A percentile compares a stretch with the other conserved stretches of the same genome.
phyloP scores from a whole-genome alignment of 1,140 invertebrate species.

The Dufourea novaeangliae region DNA sequence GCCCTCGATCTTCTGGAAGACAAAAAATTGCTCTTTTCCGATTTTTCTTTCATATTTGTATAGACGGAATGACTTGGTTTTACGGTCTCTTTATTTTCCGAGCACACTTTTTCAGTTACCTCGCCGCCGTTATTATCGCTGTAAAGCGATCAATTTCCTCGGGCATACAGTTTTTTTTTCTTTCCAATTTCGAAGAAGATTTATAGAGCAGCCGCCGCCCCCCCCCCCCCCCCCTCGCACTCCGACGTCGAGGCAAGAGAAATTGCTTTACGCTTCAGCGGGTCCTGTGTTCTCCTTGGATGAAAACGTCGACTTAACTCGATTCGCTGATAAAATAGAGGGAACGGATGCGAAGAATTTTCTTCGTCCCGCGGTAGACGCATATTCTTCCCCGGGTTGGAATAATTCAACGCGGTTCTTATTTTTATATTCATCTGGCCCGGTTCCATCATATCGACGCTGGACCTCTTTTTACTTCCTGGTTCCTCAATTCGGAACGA shows the following conservation, averaged over 20 bases:
- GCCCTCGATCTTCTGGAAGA: too few species aligned
- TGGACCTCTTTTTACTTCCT: too few species aligned
- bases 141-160: neutral
- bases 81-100: neutral
- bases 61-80: too few species aligned
- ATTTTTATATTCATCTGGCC: constrained; percentile 1
- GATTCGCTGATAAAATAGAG: neutral
- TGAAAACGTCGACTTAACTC: neutral
- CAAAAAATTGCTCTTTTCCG: too few species aligned
- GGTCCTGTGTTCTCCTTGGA: neutral
- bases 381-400: neutral
- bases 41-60: too few species aligned
- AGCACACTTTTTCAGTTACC: neutral
- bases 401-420: neutral
- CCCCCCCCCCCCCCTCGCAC: too few species aligned
- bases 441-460: too few species aligned
- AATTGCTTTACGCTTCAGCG: neutral
- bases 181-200: neutral
- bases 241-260: neutral
- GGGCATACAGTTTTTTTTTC: neutral
- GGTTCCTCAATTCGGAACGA: too few species aligned
- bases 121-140: neutral
- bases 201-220: neutral
- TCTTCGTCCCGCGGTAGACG: neutral
- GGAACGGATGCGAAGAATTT: neutral